These are phyloP conservation scores for Neotragus moschatus DNA, from an alignment of 2,113 vertebrate genomes.

Conservation along the genomic window DNA sequence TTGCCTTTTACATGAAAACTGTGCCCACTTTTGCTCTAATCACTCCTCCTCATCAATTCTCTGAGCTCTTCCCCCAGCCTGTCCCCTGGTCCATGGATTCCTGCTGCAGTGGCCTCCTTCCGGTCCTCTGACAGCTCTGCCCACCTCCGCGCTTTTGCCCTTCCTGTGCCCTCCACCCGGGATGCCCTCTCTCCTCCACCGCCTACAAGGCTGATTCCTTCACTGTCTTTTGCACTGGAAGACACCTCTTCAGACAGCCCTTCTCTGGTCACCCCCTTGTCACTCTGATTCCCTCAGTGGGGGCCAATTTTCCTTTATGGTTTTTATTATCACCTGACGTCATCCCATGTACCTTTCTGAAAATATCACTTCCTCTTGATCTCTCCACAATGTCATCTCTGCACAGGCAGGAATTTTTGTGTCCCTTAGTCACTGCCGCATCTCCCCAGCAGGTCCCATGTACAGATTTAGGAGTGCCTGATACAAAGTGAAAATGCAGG, in stretches of 20 bases:
- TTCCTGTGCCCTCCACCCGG: neutral
- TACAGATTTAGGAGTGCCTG: neutral
- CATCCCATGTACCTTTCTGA: neutral
- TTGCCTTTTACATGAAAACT: neutral
- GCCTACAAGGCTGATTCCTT: neutral
- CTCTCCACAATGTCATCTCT: neutral
- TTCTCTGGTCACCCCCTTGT: neutral
- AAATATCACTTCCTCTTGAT: neutral
- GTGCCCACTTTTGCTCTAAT: too few species aligned
- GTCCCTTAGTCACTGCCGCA: neutral
- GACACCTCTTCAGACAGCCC: neutral
- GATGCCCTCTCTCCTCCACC: neutral
- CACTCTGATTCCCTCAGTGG: neutral
- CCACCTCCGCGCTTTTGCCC: neutral
- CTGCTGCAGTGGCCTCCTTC: neutral
- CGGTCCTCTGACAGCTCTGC: neutral
- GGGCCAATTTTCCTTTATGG: neutral
- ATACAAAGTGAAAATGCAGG: neutral
- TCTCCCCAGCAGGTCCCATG: neutral
- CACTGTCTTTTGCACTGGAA: neutral
- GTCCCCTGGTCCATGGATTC: fast-evolving
- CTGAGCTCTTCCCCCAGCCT: neutral
- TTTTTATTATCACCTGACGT: neutral
- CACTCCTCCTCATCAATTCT: fast-evolving
- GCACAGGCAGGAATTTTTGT: neutral